Base-by-base conservation (phyloP, 37 sponge, comb jelly and placozoan species). In the Oopsacas minuta region DNA sequence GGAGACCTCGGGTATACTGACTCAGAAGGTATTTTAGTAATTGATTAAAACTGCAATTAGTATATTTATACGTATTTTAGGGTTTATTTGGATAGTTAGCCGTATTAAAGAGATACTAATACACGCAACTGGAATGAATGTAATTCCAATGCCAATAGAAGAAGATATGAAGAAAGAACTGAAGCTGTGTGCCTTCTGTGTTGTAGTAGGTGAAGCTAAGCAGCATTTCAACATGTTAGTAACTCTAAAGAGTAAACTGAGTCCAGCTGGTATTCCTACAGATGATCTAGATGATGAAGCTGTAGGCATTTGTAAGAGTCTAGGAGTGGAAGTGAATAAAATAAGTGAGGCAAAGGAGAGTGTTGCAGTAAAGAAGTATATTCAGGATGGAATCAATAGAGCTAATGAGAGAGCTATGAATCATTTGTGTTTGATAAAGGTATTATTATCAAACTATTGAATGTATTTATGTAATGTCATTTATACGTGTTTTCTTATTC, bases 131-230 rank as follows among this genome's bases (percentile, higher is more conserved):
- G 97, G 97, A 15, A 94, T 94, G 89, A 96, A 96, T 81, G 61
- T 97, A 37, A 93, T 95, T 36, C 98, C 98, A 1, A 90, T 97
- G 0, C 91, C 93, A 0, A 92, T 97, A 39, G 98, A 97, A 85
- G 88, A 91, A 53, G 35, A 81, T 28, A 89, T 93, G 83, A 39
- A 89, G 84, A 86, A 90, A 36, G 49, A 38, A n/a, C 37, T 88
- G 75, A 90, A 88, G 36, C 46, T 93, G 49, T 53, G 92, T 81
- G 90, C 89, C 82, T 84, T 89, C 87, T 87, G 86, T 37, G 88
- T 95, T 85, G 92, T 94, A 3, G 53, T 97, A 30, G 98, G 98
- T 0, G 95, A 97, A 52, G 84, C 89, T 37, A 88, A 87, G 86
- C 89, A 90, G 88, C 94, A 87, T 88, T 89, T 94, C 81, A 91